A percentile compares a stretch with the other conserved stretches of the same genome.
These are phyloP conservation scores for Adela reaumurella DNA, from an alignment of 2,888 invertebrate genomes.

Conservation along the genomic window DNA sequence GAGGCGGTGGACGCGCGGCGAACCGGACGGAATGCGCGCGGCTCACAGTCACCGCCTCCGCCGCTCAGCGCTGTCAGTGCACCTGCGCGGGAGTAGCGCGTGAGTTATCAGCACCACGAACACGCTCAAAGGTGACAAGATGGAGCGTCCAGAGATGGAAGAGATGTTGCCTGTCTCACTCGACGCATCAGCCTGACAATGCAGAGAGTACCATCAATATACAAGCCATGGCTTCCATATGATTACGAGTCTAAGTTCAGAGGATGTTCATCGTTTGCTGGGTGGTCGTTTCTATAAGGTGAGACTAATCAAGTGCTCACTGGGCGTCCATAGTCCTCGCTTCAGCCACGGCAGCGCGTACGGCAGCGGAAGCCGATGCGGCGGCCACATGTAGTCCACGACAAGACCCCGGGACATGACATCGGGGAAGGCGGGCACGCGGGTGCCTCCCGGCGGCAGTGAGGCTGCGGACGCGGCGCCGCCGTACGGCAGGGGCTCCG, in stretches of 20 bases:
- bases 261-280: no score
- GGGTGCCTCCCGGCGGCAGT: conserved; percentile 36
- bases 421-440: conserved; percentile 21
- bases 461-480: conserved; percentile 26
- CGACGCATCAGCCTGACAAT: not conserved
- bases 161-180: not conserved
- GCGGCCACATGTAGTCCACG: conserved; percentile 80
- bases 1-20: conserved; percentile 35
- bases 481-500: conserved; percentile 12
- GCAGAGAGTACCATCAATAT: no score
- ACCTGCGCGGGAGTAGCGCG: no score
- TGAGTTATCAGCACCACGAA: no score
- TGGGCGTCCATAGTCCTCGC: conserved; percentile 47
- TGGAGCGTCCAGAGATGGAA: not conserved
- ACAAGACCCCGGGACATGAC: conserved; percentile 64
- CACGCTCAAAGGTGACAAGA: no score
- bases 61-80: conserved; percentile 40
- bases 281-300: no score
- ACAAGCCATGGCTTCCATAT: no score
- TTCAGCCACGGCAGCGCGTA: conserved; percentile 69
- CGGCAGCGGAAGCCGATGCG: conserved; percentile 58
- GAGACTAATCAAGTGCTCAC: no score
- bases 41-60: conserved; percentile 40
- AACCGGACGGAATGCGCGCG: conserved; percentile 44
- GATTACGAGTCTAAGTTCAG: no score